Conservation (phyloP, 2,797 vertebrate genomes). For the Picus viridis region DNA sequence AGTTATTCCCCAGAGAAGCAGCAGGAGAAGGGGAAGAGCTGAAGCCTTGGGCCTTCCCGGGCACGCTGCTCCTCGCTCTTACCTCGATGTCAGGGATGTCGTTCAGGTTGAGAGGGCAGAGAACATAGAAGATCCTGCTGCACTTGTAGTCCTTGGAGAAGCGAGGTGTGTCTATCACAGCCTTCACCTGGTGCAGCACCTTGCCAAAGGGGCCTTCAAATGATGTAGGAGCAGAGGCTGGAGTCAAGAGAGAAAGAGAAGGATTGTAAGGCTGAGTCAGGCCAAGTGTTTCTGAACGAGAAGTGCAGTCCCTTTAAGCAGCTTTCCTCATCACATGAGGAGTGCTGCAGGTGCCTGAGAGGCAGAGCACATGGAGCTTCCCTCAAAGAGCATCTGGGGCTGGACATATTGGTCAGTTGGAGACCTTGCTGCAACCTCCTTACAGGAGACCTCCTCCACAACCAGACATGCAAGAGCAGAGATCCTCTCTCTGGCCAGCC, state of each 20-base stretch:
- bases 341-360: not conserved
- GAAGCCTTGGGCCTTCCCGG: not conserved
- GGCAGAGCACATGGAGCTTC: not conserved
- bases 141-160: constrained; percentile 95
- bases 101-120: constrained; percentile 93
- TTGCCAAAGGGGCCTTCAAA: constrained; percentile 97
- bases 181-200: constrained; percentile 87
- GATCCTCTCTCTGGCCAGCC: not conserved
- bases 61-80: not conserved
- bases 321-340: not conserved
- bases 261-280: not conserved
- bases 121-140: constrained; percentile 88
- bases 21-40: not conserved
- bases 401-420: not conserved
- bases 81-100: constrained; percentile 92
- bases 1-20: not conserved
- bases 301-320: not conserved
- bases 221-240: constrained; percentile 90
- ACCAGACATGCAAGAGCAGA: not conserved
- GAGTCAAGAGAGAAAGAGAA: not conserved
- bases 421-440: not conserved
- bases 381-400: not conserved
- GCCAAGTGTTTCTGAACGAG: not conserved
- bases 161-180: constrained; percentile 90
- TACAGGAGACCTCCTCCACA: not conserved